Conservation (phyloP, 1,140 invertebrate species). For the Lordiphosa clarofinis region DNA sequence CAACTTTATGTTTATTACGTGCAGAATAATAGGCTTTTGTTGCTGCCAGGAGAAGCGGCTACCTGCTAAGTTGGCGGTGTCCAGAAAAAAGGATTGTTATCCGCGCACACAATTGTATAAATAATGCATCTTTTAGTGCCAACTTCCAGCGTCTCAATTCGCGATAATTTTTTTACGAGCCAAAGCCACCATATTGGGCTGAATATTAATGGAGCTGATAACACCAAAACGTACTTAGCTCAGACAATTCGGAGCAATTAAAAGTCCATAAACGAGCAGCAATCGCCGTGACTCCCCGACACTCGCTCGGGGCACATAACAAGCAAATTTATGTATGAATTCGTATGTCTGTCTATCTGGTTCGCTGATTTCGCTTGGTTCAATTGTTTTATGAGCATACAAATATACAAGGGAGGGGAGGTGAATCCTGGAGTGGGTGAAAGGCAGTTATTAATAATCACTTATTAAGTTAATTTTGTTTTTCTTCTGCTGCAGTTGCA, state of each 20-base stretch:
- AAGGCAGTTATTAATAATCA: too few species aligned
- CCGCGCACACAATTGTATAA: conserved; percentile 54
- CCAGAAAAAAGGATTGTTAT: conserved; percentile 48
- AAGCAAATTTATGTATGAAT: conserved; percentile 32
- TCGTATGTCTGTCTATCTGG: conserved; percentile 1
- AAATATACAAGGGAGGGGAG: too few species aligned
- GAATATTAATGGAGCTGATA: conserved; percentile 49
- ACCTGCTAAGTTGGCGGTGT: conserved; percentile 9
- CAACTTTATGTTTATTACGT: conserved; percentile 72
- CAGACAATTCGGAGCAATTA: conserved; percentile 48
- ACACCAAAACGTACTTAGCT: conserved; percentile 42
- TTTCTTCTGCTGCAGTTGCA: too few species aligned
- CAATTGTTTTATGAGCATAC: too few species aligned
- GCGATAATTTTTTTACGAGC: conserved; percentile 23
- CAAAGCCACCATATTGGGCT: conserved; percentile 33
- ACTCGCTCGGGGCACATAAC: conserved; percentile 1
- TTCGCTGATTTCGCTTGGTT: conserved; percentile 8
- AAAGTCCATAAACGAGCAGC: conserved; percentile 37
- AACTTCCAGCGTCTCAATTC: conserved; percentile 36
- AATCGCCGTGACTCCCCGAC: conserved; percentile 10
- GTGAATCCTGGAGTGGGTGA: too few species aligned
- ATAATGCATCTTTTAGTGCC: conserved; percentile 55
- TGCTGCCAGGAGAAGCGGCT: conserved; percentile 25
- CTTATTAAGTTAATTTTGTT: too few species aligned
- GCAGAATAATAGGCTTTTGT: conserved; percentile 68